Evolutionary conservation across 2,797 vertebrate genomes (phyloP).

Genomic region (Gorsachius magnificus): DNA sequence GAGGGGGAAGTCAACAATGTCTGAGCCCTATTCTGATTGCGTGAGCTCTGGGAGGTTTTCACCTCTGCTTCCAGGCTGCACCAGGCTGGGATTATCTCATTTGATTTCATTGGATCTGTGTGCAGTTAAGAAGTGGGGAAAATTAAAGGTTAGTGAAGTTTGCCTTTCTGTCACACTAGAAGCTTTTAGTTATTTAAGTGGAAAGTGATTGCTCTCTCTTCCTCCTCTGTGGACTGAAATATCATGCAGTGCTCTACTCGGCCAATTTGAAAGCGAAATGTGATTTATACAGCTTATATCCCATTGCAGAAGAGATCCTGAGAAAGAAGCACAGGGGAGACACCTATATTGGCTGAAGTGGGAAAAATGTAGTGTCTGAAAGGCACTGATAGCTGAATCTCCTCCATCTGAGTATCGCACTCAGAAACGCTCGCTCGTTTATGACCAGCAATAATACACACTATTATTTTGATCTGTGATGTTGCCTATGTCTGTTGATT

Average conservation of each 20-base stretch:
- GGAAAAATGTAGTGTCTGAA: background rate
- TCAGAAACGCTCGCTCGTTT: background rate
- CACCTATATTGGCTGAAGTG: background rate
- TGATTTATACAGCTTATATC: background rate
- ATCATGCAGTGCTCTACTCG: background rate
- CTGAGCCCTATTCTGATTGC: conserved; percentile 29
- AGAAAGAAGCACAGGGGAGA: background rate
- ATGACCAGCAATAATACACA: background rate
- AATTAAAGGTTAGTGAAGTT: conserved; percentile 58
- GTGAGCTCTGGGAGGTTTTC: conserved; percentile 66
- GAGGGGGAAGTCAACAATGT: conserved; percentile 57
- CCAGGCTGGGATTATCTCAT: conserved; percentile 69
- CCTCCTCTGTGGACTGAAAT: conserved; percentile 8
- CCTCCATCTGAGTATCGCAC: background rate
- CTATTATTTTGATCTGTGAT: conserved; percentile 11
- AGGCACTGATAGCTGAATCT: background rate
- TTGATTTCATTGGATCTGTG: conserved; percentile 67
- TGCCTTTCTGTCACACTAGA: conserved; percentile 49
- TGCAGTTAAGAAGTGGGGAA: conserved; percentile 31
- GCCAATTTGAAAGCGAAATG: background rate
- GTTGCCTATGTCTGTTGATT: background rate
- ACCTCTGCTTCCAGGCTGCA: conserved; percentile 68
- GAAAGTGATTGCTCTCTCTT: background rate
- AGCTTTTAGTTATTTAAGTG: conserved; percentile 37
- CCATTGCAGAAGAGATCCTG: background rate